Base-by-base conservation (phyloP, 1,140 invertebrate species). In the Caenorhabditis inopinata region DNA sequence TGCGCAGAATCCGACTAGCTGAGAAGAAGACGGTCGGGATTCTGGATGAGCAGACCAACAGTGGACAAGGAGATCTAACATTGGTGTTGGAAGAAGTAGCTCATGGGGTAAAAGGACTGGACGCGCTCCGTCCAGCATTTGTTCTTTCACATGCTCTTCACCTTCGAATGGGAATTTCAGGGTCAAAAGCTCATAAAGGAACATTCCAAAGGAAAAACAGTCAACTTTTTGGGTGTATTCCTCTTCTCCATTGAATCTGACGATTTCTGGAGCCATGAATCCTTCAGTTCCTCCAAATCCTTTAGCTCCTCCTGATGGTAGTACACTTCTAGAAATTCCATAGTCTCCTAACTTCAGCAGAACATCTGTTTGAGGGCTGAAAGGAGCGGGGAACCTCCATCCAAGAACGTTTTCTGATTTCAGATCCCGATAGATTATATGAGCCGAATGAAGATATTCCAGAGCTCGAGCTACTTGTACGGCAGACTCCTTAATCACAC, bases 171-270 rank as follows among this genome's bases (percentile, higher is more conserved):
- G 96, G 87, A 95, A 94, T 68, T 95, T 93, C 32, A 98, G 91
- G 4, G 95, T 96, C 16, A 98, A 90, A 49, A 98, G 91, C 89
- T 99, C 97, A 89, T 98, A 99, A 80, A 99, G 91, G 85, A 98
- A 94, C 96, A 99, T 98, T n/a, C 95, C 96, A 90, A 97, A 98
- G 0, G 96, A 98, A 88, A 98, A 99, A 84, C 95, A 96, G 88
- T 99, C 97, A 16, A 98, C 94, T 91, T 98, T 98, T 88, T 98
- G 96, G 0, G 96, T 98, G 85, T 99, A 99, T 84, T 97, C 96
- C 89, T 98, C 95, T 89, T 98, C 96, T 0, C 97, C 97, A 89
- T 98, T 98, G 89, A 96, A 96, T 62, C 94, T 92, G 90, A 98
- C 95, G 80, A 98, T 98, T 90, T 98, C 96, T 0, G 96, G 97